Evolutionary conservation across 2,797 vertebrate species (phyloP).

Genomic region (Sebastes itinus): DNA sequence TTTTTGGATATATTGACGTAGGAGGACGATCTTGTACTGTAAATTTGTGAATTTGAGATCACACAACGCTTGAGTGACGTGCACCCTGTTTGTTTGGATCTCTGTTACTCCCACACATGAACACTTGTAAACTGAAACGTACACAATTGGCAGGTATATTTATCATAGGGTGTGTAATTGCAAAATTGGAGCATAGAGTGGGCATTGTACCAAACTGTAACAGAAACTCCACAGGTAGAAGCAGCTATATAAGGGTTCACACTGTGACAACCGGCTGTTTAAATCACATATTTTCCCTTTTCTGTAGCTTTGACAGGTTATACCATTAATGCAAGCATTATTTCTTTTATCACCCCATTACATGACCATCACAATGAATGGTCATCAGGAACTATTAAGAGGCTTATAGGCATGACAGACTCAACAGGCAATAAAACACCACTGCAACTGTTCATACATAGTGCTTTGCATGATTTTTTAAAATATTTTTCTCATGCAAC

Average conservation of each 20-base stretch:
- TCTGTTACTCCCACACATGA: not conserved
- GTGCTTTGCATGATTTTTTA: not conserved
- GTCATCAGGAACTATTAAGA: not conserved
- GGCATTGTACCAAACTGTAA: not conserved
- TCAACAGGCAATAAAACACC: not conserved
- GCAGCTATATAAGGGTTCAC: not conserved
- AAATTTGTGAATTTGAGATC: not conserved
- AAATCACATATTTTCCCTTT: not conserved
- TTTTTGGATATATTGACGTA: not conserved
- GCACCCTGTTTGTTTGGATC: not conserved
- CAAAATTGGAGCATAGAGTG: not conserved
- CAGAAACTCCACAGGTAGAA: not conserved
- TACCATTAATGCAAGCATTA: not conserved
- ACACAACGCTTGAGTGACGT: not conserved
- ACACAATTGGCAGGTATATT: conserved; percentile 1
- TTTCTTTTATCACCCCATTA: not conserved
- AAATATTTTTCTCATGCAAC: not conserved
- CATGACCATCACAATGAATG: not conserved
- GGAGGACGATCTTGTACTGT: conserved; percentile 7
- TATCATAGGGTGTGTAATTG: not conserved
- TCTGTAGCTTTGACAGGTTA: not conserved
- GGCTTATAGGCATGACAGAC: not conserved
- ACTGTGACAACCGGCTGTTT: not conserved
- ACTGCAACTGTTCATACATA: not conserved
- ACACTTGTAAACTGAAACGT: not conserved